These are phyloP conservation scores for Periophthalmus magnuspinnatus DNA, from an alignment of 2,797 vertebrate genomes.

Conservation along the genomic window DNA sequence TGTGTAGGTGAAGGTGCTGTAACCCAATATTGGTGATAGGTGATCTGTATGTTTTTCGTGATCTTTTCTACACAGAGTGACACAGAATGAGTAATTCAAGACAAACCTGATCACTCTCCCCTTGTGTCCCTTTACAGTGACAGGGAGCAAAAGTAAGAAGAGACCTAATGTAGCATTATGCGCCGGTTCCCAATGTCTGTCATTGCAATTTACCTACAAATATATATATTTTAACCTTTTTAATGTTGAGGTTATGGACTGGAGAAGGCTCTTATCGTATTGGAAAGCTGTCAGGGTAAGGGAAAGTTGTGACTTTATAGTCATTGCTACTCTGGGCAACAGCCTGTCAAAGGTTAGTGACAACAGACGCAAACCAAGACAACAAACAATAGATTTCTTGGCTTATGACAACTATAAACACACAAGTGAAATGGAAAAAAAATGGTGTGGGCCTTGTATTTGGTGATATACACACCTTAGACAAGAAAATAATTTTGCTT, in stretches of 20 bases:
- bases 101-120: not conserved
- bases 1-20: constrained; percentile 5
- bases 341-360: not conserved
- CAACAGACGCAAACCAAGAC: constrained; percentile 1
- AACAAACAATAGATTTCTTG: not conserved
- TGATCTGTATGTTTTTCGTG: constrained; percentile 35
- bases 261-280: not conserved
- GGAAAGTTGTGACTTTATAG: not conserved
- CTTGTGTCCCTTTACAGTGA: not conserved
- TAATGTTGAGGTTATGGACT: not conserved
- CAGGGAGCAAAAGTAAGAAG: constrained; percentile 1
- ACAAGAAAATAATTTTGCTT: too few relatives aligned
- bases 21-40: constrained; percentile 31
- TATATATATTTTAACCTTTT: not conserved
- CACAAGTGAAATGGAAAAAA: not conserved
- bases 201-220: not conserved
- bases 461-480: not conserved
- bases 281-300: not conserved
- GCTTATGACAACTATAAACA: not conserved
- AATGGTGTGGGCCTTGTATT: not conserved
- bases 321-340: constrained; percentile 9
- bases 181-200: not conserved
- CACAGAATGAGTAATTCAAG: constrained; percentile 35
- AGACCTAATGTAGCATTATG: not conserved
- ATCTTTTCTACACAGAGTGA: constrained; percentile 8